These are phyloP conservation scores for Litoditis marina DNA, from an alignment of 2,888 invertebrate genomes.

Conservation along the genomic window DNA sequence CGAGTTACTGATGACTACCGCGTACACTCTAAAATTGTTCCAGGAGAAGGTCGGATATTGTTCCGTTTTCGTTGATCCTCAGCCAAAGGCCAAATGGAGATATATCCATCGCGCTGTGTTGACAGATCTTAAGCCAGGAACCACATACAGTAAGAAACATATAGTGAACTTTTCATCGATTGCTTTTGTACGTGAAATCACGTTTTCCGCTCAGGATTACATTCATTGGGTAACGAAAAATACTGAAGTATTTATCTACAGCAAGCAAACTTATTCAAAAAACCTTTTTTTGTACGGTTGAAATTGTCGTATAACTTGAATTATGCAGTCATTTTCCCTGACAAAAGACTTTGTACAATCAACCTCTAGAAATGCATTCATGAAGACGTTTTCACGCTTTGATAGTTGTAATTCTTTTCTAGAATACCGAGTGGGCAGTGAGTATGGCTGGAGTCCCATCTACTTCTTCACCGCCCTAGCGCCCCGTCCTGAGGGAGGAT, in stretches of 20 bases:
- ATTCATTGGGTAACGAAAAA: no score
- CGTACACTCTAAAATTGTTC: background rate
- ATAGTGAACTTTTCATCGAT: no score
- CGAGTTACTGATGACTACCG: no score
- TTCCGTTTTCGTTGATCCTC: slow-evolving; percentile 41
- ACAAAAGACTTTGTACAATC: no score
- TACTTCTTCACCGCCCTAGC: slow-evolving; percentile 47
- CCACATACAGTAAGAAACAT: slow-evolving; percentile 44
- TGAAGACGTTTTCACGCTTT: background rate
- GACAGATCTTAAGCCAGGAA: slow-evolving; percentile 40
- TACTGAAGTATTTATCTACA: background rate
- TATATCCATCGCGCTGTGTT: slow-evolving; percentile 52
- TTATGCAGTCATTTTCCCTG: no score
- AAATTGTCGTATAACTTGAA: no score
- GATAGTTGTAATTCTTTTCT: background rate
- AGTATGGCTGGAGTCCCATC: slow-evolving; percentile 46
- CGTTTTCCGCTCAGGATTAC: no score
- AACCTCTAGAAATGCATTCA: no score
- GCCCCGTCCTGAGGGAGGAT: slow-evolving; percentile 27
- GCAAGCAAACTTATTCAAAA: background rate
- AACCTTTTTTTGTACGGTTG: no score
- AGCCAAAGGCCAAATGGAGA: slow-evolving; percentile 29
- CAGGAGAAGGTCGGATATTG: slow-evolving; percentile 22
- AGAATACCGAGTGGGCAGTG: slow-evolving; percentile 47
- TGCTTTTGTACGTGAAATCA: no score